Conservation (phyloP, 2,113 vertebrate species). For the Ovibos moschatus region DNA sequence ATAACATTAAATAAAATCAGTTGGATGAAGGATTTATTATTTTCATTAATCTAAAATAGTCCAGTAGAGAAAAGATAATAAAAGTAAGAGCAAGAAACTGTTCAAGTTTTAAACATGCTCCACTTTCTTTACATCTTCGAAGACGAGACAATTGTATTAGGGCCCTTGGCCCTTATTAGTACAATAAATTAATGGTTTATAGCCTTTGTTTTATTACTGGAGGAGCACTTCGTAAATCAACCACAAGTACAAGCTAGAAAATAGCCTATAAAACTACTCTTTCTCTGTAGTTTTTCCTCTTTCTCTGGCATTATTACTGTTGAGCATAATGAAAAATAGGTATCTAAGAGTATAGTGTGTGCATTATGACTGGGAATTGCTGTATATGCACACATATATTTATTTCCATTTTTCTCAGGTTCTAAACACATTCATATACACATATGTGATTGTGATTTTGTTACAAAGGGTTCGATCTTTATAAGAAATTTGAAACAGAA, state of each 20-base stretch:
- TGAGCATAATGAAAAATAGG: background rate
- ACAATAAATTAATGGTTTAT: conserved; percentile 64
- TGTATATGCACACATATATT: background rate
- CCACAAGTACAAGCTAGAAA: conserved; percentile 28
- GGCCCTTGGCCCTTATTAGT: conserved; percentile 51
- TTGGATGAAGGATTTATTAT: conserved; percentile 48
- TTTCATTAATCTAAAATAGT: conserved; percentile 54
- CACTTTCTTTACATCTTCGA: background rate
- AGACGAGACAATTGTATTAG: conserved; percentile 6
- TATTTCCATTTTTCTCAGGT: background rate
- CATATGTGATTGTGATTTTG: background rate
- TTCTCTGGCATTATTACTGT: conserved; percentile 29
- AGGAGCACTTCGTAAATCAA: conserved; percentile 55
- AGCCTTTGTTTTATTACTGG: conserved; percentile 59
- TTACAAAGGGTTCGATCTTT: background rate
- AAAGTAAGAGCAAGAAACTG: background rate
- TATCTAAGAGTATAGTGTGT: background rate
- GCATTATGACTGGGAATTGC: background rate
- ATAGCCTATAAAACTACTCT: conserved; percentile 28
- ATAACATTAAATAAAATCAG: conserved; percentile 58
- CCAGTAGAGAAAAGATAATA: conserved; percentile 35
- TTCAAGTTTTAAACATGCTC: conserved; percentile 27
- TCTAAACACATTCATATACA: background rate
- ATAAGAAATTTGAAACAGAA: background rate
- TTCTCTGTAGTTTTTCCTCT: background rate